These are phyloP conservation scores for Pundamilia nyererei DNA, from an alignment of 2,113 vertebrate species.

Conservation along the genomic window DNA sequence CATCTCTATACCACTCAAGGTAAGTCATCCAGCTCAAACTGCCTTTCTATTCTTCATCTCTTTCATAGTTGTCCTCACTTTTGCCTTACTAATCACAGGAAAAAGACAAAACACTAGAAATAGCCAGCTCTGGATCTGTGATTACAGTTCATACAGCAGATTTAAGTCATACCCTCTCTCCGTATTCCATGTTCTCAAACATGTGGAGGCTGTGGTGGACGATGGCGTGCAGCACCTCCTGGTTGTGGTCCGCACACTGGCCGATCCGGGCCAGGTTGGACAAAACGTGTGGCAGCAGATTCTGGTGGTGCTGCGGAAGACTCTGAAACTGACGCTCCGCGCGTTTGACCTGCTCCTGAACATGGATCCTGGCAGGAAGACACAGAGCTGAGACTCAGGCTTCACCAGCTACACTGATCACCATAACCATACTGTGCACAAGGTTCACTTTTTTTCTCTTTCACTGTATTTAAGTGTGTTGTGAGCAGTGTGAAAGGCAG, in stretches of 20 bases:
- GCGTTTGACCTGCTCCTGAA: slow-evolving; percentile 89
- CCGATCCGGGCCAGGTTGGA: slow-evolving; percentile 83
- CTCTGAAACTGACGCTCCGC: slow-evolving; percentile 88
- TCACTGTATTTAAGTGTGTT: neutral
- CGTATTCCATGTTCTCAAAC: slow-evolving; percentile 98
- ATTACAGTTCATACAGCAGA: too few relatives aligned
- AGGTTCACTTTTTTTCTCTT: neutral
- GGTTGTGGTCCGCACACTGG: slow-evolving; percentile 89
- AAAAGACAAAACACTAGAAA: neutral
- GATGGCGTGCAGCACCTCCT: slow-evolving; percentile 86
- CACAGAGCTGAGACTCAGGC: neutral
- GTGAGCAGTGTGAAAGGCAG: neutral
- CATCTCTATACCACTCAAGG: neutral
- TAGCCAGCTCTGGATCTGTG: neutral
- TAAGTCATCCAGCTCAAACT: neutral
- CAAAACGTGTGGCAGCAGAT: slow-evolving; percentile 83
- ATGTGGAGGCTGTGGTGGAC: slow-evolving; percentile 90
- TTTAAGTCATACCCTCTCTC: slow-evolving; percentile 80
- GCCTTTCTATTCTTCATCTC: neutral
- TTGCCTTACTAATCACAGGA: neutral
- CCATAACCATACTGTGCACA: neutral
- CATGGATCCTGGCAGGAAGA: slow-evolving; percentile 76
- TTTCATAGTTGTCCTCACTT: neutral
- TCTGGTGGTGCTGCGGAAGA: slow-evolving; percentile 82
- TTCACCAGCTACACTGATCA: neutral